Conservation (phyloP, 2,888 invertebrate species). For the Parascotia fuliginaria region DNA sequence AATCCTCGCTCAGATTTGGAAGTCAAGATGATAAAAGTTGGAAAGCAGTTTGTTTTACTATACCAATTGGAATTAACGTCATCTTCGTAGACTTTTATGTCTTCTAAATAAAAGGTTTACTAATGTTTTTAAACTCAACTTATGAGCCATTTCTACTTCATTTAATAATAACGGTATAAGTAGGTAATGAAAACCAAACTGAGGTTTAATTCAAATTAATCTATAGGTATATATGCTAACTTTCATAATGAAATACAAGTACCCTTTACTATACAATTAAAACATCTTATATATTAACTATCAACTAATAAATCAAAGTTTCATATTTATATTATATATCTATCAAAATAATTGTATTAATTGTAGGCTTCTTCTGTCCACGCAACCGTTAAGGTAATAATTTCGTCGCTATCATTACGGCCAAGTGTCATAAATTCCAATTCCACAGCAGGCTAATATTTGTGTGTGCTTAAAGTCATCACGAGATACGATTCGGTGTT, state of each 20-base stretch:
- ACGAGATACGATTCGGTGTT: no score
- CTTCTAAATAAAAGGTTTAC: not conserved
- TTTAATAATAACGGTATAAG: not conserved
- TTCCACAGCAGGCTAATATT: no score
- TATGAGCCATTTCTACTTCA: not conserved
- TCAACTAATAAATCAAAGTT: no score
- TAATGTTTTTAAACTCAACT: not conserved
- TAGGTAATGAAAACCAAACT: not conserved
- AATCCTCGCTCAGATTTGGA: constrained; percentile 27
- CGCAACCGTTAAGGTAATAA: not conserved
- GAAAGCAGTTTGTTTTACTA: constrained; percentile 30
- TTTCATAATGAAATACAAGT: not conserved
- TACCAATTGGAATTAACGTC: constrained; percentile 19
- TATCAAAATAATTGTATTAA: no score
- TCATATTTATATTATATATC: no score
- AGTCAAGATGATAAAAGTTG: constrained; percentile 31
- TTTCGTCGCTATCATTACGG: not conserved
- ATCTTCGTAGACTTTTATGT: constrained; percentile 4
- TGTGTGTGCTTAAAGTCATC: no score
- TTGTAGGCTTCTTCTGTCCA: no score
- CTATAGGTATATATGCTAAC: not conserved
- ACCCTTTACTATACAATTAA: not conserved
- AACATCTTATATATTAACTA: no score
- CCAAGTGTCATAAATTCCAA: not conserved
- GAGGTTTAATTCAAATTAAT: constrained; percentile 5